phyloP scores from a whole-genome alignment of 2,113 vertebrate species.

The Poeciliopsis prolifica region DNA sequence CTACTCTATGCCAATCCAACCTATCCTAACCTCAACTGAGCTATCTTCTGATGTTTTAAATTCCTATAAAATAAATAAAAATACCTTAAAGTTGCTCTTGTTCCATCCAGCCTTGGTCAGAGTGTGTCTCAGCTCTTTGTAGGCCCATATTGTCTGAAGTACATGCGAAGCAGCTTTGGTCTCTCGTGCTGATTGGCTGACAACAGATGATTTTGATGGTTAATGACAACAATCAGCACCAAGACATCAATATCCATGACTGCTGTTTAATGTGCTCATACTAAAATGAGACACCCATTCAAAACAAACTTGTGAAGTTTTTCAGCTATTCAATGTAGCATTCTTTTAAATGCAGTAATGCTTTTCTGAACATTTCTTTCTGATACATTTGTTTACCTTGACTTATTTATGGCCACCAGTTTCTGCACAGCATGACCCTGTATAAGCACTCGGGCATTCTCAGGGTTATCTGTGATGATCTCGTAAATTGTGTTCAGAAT shows the following conservation, averaged over 20 bases:
- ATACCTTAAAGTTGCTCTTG: constrained; percentile 96
- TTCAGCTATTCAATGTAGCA: neutral
- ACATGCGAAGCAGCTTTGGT: constrained; percentile 94
- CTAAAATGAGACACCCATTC: constrained; percentile 12
- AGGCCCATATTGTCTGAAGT: constrained; percentile 95
- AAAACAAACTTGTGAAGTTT: neutral
- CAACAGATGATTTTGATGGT: constrained; percentile 31
- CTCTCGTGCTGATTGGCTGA: constrained; percentile 81
- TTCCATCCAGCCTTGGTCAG: constrained; percentile 94
- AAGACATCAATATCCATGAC: constrained; percentile 31
- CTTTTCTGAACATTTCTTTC: neutral
- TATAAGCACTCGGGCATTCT: constrained; percentile 91
- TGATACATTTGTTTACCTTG: constrained; percentile 78
- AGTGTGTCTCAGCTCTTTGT: constrained; percentile 89
- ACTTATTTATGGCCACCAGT: constrained; percentile 90
- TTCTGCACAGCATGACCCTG: constrained; percentile 94
- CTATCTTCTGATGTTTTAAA: neutral
- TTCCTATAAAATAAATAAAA: neutral
- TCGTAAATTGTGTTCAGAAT: constrained; percentile 96
- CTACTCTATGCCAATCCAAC: neutral
- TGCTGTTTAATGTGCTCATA: constrained; percentile 16
- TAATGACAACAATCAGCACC: constrained; percentile 31
- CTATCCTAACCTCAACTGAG: neutral
- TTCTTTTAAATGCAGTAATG: neutral
- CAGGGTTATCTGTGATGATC: constrained; percentile 92